Evolutionary conservation across 2,797 vertebrate genomes (phyloP).

Genomic region (Holocentrus rufus): DNA sequence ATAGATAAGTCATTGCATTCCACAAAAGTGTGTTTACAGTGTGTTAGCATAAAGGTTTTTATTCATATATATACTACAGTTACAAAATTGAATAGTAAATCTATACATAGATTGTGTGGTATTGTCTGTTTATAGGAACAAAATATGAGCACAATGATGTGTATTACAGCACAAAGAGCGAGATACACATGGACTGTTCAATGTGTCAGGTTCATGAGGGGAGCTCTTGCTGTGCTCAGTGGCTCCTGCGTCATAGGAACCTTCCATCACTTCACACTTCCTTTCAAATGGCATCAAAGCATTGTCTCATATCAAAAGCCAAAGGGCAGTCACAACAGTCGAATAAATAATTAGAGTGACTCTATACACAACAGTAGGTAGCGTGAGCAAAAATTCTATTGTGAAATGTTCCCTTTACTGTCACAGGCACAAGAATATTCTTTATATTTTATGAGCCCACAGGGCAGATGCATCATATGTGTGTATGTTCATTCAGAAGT

Average conservation of each 20-base stretch:
- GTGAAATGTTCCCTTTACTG: not conserved
- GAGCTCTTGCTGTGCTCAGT: constrained; percentile 65
- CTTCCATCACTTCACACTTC: constrained; percentile 49
- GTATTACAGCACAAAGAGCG: not conserved
- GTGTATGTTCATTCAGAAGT: constrained; percentile 6
- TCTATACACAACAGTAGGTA: not conserved
- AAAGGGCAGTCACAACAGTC: not conserved
- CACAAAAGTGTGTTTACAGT: not conserved
- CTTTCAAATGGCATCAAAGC: constrained; percentile 31
- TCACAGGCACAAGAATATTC: too few relatives aligned
- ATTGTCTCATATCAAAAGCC: constrained; percentile 31
- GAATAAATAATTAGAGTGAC: not conserved
- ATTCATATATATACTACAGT: too few relatives aligned
- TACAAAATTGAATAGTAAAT: too few relatives aligned
- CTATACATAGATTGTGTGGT: not conserved
- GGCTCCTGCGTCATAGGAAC: constrained; percentile 57
- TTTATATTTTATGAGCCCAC: not conserved
- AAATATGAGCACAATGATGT: constrained; percentile 1
- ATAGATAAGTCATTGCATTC: too few relatives aligned
- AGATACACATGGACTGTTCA: constrained; percentile 1
- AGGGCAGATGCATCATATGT: not conserved
- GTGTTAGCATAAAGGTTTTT: not conserved
- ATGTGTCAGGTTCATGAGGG: constrained; percentile 30
- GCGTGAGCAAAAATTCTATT: too few relatives aligned
- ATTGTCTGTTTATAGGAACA: not conserved